Evolutionary conservation across 2,888 invertebrate genomes (phyloP).

Genomic region (Chymomyza procnemis): DNA sequence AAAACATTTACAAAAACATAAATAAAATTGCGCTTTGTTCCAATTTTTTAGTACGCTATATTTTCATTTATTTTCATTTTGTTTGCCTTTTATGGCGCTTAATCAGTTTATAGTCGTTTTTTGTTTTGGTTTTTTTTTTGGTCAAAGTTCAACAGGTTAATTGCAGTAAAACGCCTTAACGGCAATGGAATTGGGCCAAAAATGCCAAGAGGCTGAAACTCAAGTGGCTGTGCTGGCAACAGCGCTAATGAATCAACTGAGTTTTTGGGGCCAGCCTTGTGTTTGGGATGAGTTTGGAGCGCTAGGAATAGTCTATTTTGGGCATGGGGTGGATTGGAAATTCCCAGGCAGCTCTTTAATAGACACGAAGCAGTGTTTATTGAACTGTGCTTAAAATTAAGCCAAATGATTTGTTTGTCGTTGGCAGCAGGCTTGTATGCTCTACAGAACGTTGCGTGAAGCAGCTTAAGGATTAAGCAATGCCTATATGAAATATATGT

Average conservation of each 20-base stretch:
- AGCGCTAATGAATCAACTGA: neutral
- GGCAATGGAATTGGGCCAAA: conserved; percentile 9
- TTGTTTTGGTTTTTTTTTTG: too few species aligned
- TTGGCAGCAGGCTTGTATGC: too few species aligned
- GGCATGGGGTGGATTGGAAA: too few species aligned
- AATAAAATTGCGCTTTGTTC: conserved; percentile 56
- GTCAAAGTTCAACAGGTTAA: conserved; percentile 57
- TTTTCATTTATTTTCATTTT: neutral
- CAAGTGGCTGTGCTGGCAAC: neutral
- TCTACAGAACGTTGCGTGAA: too few species aligned
- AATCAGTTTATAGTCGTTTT: conserved; percentile 21
- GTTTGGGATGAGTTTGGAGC: too few species aligned
- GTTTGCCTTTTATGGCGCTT: conserved; percentile 11
- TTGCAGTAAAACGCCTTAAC: conserved; percentile 39
- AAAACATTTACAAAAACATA: conserved; percentile 23
- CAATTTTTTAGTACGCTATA: conserved; percentile 46
- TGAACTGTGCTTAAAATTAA: too few species aligned
- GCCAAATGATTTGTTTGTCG: too few species aligned
- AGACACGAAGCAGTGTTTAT: too few species aligned
- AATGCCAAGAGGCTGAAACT: neutral
- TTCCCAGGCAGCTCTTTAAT: too few species aligned
- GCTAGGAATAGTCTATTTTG: too few species aligned
- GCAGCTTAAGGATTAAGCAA: too few species aligned
- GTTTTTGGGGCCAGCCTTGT: neutral
- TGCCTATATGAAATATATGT: too few species aligned